Conservation (phyloP, 1,140 invertebrate genomes). For the Dendrolimus punctatus region DNA sequence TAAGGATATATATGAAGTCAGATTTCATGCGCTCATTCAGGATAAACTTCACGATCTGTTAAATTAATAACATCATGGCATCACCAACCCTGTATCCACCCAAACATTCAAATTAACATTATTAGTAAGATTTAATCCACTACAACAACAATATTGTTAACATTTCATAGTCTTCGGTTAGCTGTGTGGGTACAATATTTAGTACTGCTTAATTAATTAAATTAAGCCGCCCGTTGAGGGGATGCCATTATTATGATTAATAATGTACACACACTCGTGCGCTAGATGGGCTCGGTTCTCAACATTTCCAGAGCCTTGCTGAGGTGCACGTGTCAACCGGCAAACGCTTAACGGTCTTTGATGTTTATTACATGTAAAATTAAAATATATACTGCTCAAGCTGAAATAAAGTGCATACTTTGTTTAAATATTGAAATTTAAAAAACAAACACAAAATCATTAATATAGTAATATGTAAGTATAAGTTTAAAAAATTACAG, state of each 20-base stretch:
- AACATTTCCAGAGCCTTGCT: background rate
- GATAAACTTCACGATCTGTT: constrained; percentile 28
- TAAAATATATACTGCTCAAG: background rate
- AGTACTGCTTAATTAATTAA: constrained; percentile 59
- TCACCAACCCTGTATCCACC: constrained; percentile 38
- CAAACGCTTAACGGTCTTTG: constrained; percentile 3
- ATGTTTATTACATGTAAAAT: no score
- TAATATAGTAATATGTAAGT: no score
- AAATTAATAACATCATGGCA: constrained; percentile 39
- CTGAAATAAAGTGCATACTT: no score
- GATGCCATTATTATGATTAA: constrained; percentile 48
- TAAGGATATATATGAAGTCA: constrained; percentile 20
- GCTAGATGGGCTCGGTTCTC: no score
- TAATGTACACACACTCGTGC: constrained; percentile 26
- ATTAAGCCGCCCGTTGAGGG: constrained; percentile 38
- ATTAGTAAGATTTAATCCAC: constrained; percentile 55
- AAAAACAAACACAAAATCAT: no score
- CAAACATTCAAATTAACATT: constrained; percentile 59
- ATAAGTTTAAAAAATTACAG: no score
- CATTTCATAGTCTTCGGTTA: constrained; percentile 55
- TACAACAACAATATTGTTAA: constrained; percentile 66
- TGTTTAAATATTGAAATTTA: no score
- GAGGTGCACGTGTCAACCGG: constrained; percentile 2
- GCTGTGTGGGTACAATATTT: constrained; percentile 45
- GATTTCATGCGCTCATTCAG: constrained; percentile 21